Evolutionary conservation across 2,888 invertebrate genomes (phyloP), one percentile per base, ranked within the genome.

Genomic region (Allacma fusca): DNA sequence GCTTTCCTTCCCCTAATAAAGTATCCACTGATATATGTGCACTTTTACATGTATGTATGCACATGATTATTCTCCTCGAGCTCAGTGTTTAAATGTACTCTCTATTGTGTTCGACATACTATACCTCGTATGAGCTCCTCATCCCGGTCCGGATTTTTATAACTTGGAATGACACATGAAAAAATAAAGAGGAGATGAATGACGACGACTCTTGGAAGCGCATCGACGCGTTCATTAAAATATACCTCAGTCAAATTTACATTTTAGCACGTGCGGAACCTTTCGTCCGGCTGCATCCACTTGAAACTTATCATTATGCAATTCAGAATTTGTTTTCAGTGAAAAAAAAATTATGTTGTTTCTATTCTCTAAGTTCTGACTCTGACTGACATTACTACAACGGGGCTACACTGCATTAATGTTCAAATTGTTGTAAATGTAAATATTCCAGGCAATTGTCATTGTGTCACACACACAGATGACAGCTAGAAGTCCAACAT

Each of bases 201-300:
- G 72, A 73, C 62, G 72, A 73, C 72, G 57, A 62, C 72, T 73
- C 72, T 73, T 73, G 57, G 50, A 29, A 73, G 72, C 72, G 72
- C 62, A 73, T 34, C 72, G 57, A 73, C 28, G 72, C 59, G n/a
- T 73, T 73, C 72, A 73, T 73, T 29, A 28, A 57, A 57, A 28
- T 59, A 71, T 26, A n/a, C 34, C 24, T 28, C 28, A 70, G 21
- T 24, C 24, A 70, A 71, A 57, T 28, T 44, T 57, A 71, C 50
- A 62, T 73, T 62, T 73, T 73, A 73, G 72, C 72, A 73, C 72
- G 72, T 73, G 72, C 72, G 72, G 72, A 73, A 73, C 72, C 21
- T 16, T 73, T 62, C 62, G 40, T 73, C 72, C 72, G 72, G 72
- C 72, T 73, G 72, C 72, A 73, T 59, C 57, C 62, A 73, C 72